Percentiles rank a stretch among this genome's conserved stretches.
phyloP scores from a whole-genome alignment of 1,140 invertebrate genomes.

The Saccostrea glomerata region DNA sequence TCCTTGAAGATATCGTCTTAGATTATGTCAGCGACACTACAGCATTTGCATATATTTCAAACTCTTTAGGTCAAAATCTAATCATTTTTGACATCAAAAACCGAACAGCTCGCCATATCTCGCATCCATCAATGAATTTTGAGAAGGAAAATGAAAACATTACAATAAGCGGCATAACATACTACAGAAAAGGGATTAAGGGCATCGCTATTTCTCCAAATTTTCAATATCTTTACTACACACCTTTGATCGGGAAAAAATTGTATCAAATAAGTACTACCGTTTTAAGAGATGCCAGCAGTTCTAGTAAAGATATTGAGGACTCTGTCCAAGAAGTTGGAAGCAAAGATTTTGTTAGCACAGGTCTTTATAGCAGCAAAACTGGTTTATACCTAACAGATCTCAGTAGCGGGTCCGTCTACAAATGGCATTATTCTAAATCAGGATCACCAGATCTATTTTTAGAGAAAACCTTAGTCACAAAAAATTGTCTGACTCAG shows the following conservation, averaged over 20 bases:
- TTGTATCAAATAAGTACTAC: constrained; percentile 60
- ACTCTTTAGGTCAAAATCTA: constrained; percentile 59
- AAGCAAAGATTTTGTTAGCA: constrained; percentile 49
- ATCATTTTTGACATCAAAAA: constrained; percentile 62
- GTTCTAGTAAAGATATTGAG: constrained; percentile 42
- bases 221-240: constrained; percentile 61
- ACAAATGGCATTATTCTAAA: not conserved
- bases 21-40: constrained; percentile 56
- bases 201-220: constrained; percentile 62
- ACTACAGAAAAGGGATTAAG: constrained; percentile 49
- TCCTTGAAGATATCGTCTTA: constrained; percentile 69
- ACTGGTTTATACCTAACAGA: constrained; percentile 41
- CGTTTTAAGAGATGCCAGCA: constrained; percentile 46
- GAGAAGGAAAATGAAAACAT: constrained; percentile 51
- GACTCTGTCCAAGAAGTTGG: constrained; percentile 51
- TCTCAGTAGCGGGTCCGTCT: constrained; percentile 47
- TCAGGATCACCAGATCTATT: not conserved
- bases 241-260: constrained; percentile 47
- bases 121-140: constrained; percentile 60
- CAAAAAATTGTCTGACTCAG: constrained; percentile 42
- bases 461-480: constrained; percentile 13
- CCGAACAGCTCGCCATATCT: constrained; percentile 53
- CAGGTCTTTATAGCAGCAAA: constrained; percentile 52
- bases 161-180: constrained; percentile 40
- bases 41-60: constrained; percentile 66